Evolutionary conservation across 2,888 invertebrate genomes (phyloP).

Genomic region (Danaus chrysippus): DNA sequence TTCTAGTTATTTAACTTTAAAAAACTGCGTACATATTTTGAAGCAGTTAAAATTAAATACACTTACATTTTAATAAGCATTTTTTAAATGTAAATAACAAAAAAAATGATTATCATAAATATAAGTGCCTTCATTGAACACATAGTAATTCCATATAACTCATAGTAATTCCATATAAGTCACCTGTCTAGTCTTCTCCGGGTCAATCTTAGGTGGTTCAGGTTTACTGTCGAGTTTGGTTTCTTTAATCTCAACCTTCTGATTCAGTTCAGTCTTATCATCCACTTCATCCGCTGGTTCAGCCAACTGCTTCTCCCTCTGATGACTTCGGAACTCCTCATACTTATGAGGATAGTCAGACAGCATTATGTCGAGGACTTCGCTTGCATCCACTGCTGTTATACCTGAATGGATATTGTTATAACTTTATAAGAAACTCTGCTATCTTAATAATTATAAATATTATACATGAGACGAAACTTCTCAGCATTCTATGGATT

Average conservation of each 20-base stretch:
- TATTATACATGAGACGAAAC: too few species aligned
- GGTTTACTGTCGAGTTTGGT: conserved; percentile 50
- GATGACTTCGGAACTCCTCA: conserved; percentile 90
- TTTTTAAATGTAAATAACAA: too few species aligned
- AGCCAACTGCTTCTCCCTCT: conserved; percentile 74
- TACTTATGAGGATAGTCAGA: conserved; percentile 97
- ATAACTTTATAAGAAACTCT: not conserved
- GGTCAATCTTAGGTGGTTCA: conserved; percentile 54
- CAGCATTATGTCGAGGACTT: conserved; percentile 96
- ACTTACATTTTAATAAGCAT: too few species aligned
- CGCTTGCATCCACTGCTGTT: conserved; percentile 94
- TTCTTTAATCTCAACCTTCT: conserved; percentile 47
- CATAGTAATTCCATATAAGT: conserved; percentile 10
- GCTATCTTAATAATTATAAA: not conserved
- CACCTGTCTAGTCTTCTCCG: conserved; percentile 68
- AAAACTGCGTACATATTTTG: too few species aligned
- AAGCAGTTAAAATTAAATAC: too few species aligned
- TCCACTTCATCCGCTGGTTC: conserved; percentile 34
- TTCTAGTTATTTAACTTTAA: too few species aligned
- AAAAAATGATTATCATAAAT: too few species aligned
- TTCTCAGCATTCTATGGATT: too few species aligned
- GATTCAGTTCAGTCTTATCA: conserved; percentile 35
- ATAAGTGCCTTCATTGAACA: too few species aligned
- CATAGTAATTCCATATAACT: not conserved
- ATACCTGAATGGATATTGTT: conserved; percentile 74